These are phyloP conservation scores for Xestia sexstrigata DNA, from an alignment of 2,888 invertebrate species.

Conservation along the genomic window DNA sequence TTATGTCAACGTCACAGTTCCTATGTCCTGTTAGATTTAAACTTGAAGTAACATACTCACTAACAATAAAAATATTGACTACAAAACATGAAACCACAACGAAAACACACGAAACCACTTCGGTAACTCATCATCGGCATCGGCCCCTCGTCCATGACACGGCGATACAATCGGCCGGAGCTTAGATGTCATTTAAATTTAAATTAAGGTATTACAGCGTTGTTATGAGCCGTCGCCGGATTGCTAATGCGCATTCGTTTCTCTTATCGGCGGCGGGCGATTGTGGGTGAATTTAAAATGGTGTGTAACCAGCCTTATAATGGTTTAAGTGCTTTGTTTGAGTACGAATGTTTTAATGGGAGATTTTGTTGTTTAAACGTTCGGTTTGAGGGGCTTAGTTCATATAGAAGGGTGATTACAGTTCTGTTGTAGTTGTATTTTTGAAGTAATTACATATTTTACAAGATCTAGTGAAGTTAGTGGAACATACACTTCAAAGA, in stretches of 20 bases:
- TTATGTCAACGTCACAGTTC: too few species aligned
- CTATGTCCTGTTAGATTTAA: not conserved
- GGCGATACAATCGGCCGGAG: conserved; percentile 78
- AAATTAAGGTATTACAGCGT: conserved; percentile 88
- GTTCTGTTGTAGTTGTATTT: not conserved
- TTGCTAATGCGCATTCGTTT: conserved; percentile 71
- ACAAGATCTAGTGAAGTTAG: not conserved
- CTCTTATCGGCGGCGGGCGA: conserved; percentile 74
- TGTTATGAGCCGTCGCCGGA: conserved; percentile 75
- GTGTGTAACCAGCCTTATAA: conserved; percentile 69
- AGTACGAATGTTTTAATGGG: conserved; percentile 51
- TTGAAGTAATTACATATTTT: not conserved
- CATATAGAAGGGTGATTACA: not conserved
- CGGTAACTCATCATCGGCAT: conserved; percentile 61
- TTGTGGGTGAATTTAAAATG: conserved; percentile 78
- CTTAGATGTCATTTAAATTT: conserved; percentile 90
- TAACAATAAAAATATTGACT: not conserved
- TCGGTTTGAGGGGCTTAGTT: conserved; percentile 31
- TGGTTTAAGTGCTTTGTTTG: conserved; percentile 60
- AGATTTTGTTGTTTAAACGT: conserved; percentile 43
- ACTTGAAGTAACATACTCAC: not conserved
- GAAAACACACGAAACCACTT: conserved; percentile 51
- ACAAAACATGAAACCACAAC: conserved; percentile 29
- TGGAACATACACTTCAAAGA: not conserved
- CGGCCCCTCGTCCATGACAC: conserved; percentile 70